These are phyloP conservation scores for Pitangus sulphuratus DNA, from an alignment of 2,797 vertebrate species.

Conservation along the genomic window DNA sequence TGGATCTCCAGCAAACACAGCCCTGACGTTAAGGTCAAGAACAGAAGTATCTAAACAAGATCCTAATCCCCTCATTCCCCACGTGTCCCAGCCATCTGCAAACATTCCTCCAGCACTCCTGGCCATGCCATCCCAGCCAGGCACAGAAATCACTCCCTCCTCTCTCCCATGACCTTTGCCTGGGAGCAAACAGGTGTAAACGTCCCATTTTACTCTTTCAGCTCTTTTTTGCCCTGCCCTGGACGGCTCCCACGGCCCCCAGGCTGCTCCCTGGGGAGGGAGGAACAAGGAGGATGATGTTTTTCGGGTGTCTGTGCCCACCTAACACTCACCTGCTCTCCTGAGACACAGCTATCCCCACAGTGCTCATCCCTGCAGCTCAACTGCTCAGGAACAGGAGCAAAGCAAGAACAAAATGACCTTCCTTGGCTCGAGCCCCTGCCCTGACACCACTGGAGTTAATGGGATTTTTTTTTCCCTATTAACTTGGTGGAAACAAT, in stretches of 20 bases:
- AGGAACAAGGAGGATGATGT: not conserved
- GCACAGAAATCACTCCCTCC: not conserved
- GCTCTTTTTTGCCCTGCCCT: not conserved
- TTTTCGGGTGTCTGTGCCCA: not conserved
- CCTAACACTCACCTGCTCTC: not conserved
- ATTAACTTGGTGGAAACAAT: not conserved
- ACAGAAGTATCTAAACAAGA: not conserved
- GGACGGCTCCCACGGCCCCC: not conserved
- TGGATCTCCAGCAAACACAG: not conserved
- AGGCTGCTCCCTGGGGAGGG: not conserved
- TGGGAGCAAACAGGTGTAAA: not conserved
- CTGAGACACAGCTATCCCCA: not conserved
- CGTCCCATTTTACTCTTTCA: not conserved
- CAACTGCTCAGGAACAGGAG: not conserved
- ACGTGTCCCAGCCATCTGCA: not conserved
- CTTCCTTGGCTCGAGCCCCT: not conserved
- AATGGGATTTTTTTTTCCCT: not conserved
- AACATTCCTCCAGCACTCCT: not conserved
- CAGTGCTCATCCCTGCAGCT: not conserved
- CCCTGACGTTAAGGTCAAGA: not conserved
- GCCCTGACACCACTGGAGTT: not conserved
- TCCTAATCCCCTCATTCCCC: accelerated
- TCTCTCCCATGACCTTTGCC: not conserved
- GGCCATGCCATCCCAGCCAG: not conserved
- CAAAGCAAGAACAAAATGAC: not conserved